These are phyloP conservation scores for Habroteleia sp. DNA, from an alignment of 2,888 invertebrate genomes.

Conservation along the genomic window DNA sequence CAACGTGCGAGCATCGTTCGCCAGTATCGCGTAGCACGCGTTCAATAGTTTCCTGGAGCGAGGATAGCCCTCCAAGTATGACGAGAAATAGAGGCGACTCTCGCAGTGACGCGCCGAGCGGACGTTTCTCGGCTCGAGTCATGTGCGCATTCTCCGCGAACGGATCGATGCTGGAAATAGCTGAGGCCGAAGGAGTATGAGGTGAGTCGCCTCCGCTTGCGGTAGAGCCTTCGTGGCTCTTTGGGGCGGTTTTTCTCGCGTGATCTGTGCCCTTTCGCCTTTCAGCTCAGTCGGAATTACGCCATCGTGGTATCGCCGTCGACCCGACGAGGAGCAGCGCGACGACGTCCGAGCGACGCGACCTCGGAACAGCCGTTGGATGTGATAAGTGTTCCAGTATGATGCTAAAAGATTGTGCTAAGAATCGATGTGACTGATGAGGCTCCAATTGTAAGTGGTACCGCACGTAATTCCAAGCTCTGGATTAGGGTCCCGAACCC, in stretches of 20 bases:
- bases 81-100: constrained; percentile 36
- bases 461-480: constrained; percentile 12
- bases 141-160: constrained; percentile 74
- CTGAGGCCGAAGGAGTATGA: constrained; percentile 76
- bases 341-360: neutral
- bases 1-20: constrained; percentile 11
- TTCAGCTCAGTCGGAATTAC: constrained; percentile 3
- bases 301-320: constrained; percentile 8
- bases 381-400: constrained; percentile 67
- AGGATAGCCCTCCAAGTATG: constrained; percentile 27
- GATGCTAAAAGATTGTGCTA: constrained; percentile 77
- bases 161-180: constrained; percentile 80
- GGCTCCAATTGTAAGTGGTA: constrained; percentile 78
- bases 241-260: constrained; percentile 55
- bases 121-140: constrained; percentile 48
- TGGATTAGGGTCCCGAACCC: neutral
- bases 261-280: constrained; percentile 20
- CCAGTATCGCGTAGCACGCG: constrained; percentile 2
- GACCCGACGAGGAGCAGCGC: neutral
- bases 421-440: constrained; percentile 78
- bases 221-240: constrained; percentile 66
- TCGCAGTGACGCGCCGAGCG: constrained; percentile 47
- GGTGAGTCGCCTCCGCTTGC: constrained; percentile 79
- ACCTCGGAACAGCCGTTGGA: neutral
- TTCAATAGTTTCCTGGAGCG: constrained; percentile 22